Evolutionary conservation across 2,797 vertebrate species (phyloP), one percentile per base, ranked within the genome.

Genomic region (Cossypha polioptera): DNA sequence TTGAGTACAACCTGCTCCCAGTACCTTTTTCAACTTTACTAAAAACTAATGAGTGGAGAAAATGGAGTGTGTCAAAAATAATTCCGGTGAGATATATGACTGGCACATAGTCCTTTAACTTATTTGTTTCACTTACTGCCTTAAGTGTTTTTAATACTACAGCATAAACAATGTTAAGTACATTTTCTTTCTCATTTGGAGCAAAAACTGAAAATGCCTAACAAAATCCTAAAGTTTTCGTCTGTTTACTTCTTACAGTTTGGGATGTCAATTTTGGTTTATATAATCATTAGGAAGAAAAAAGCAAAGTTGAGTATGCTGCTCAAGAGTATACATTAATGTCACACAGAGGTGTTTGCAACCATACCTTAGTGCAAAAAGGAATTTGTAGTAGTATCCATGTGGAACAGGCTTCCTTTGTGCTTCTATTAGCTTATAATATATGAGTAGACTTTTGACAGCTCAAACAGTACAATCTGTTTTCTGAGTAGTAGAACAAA

Each of bases 101-200:
- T 90, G 66, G 73, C 9, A 63, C 26, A 15, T 47, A 88, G 86
- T 90, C 76, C 69, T 94, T 90, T 74, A 74, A 59, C 22, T 54
- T 88, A 69, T 24, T 90, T 68, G 54, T 80, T 95, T 54, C 62
- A 88, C 69, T 95, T 93, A 92, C 45, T 74, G 83, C 59, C 84
- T 90, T 71, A 71, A 90, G 68, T 86, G n/a, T 82, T 66, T 95
- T 79, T 94, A 81, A 81, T 63, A 16, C 10, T 65, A 13, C 36
- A 26, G 68, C 57, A 68, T 42, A 86, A 92, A 74, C 80, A 80
- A 78, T 48, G 78, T 90, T 51, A 78, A 90, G 63, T 59, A 80
- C 48, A 67, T 84, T 95, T 95, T 71, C 40, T 76, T 93, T 93
- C 68, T 88, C 76, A 68, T 94, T 95, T 54, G 61, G 11, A 94